Evolutionary conservation across 1,140 invertebrate genomes (phyloP).

Genomic region (Pseudomyrmex dendroicus): DNA sequence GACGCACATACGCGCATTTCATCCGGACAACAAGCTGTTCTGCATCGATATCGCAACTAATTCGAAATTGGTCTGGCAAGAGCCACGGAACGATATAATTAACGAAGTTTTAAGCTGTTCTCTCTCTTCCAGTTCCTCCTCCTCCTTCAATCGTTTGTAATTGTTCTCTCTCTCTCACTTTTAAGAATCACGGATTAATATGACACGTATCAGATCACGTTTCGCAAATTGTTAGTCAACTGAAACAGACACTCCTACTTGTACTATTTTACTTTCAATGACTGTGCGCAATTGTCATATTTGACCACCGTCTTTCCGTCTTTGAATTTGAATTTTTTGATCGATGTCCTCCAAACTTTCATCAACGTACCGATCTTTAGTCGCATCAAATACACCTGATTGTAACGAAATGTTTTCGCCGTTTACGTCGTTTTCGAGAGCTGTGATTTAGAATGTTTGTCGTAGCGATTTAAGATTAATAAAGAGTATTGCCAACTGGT

Average conservation of each 20-base stretch:
- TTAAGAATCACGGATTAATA: too few species aligned
- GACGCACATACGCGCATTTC: conserved; percentile 81
- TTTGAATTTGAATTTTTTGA: not conserved
- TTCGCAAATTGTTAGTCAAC: too few species aligned
- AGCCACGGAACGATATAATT: conserved; percentile 61
- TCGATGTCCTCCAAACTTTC: too few species aligned
- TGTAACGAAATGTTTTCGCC: conserved; percentile 14
- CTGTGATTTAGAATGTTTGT: conserved; percentile 10
- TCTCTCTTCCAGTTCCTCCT: not conserved
- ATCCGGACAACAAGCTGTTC: conserved; percentile 78
- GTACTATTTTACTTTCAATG: too few species aligned
- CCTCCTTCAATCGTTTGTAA: not conserved
- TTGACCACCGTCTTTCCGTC: not conserved
- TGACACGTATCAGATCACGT: too few species aligned
- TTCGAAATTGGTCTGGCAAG: conserved; percentile 67
- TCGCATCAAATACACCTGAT: too few species aligned
- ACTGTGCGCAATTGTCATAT: too few species aligned
- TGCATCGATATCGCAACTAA: conserved; percentile 81
- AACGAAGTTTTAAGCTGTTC: too few species aligned
- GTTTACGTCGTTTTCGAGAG: conserved; percentile 11
- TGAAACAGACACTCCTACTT: too few species aligned
- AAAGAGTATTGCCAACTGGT: conserved; percentile 7
- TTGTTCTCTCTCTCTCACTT: too few species aligned
- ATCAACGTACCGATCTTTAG: too few species aligned
- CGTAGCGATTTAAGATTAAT: not conserved